Base-by-base conservation (phyloP, 2,888 invertebrate genomes). In the Nematopogon swammerdamellus region DNA sequence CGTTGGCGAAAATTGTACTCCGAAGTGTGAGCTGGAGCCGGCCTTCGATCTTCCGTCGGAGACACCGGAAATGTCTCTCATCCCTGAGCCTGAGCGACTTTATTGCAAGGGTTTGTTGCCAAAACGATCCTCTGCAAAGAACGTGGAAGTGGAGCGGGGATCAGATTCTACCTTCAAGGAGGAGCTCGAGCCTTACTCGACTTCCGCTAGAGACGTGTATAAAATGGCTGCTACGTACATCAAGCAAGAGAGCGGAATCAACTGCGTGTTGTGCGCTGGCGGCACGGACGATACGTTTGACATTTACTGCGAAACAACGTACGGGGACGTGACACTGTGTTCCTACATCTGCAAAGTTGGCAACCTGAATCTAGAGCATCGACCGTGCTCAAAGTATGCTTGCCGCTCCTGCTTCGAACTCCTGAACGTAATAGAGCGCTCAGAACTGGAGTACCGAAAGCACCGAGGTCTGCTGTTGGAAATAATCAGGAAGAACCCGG, bases 261-360 rank as follows among this genome's bases (percentile, higher is more conserved):
- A 14, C n/a, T 36, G 36, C 14, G 44, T 49, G 17, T 17, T 44
- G 3, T 49, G 49, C 25, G 16, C 49, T 2, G 17, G 11, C 19
- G 19, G 10, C 43, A 19, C 19, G 3, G 48, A 42, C 16, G 29
- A 68, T 18, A 60, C 60, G 42, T 59, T 54, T 49, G 70, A 72
- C 51, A 61, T 74, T 30, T 61, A 56, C 57, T 50, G 52, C 47
- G 60, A 66, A 8, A 59, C 52, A 50, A 74, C 74, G 6, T 36
- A 14, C 11, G 36, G 36, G 11, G 11, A 36, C 11, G 36, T 36
- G 6, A 14, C 36, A 3, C 36, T 36, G 11, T 36, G 36, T 14
- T 36, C 36, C 36, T 14, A 14, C 36, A 36, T 36, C n/a, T 36
- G 14, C 11, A 36, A 36, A 14, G 36, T 14, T 8, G 36, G 6